Base-by-base conservation (phyloP, 2,888 invertebrate species). In the Pycnomerus fuliginosus region DNA sequence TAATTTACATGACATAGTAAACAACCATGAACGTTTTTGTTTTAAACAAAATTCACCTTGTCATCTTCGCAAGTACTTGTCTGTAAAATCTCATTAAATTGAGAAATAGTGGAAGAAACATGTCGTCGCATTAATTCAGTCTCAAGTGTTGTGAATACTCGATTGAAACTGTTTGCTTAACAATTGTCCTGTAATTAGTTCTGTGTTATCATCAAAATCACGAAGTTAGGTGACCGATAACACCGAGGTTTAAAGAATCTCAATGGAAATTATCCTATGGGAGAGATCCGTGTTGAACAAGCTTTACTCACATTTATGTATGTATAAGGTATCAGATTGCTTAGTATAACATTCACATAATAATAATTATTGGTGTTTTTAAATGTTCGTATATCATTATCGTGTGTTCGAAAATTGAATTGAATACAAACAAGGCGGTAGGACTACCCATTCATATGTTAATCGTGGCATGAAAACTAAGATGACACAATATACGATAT, bases 361-460 rank as follows among this genome's bases (percentile, higher is more conserved):
- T 20, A 7, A 8, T 5, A 48, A 12, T 11, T 28, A 28, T 12
- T 13, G 28, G 8, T 12, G 40, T 44, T 46, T 52, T 44, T 50
- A 51, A 52, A 55, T 57, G 56, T 55, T 48, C 48, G 48, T 50
- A 55, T 55, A 52, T 48, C 48, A 53, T 57, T 53, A 56, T 55
- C 50, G 51, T 46, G 38, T 48, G 55, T 55, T 46, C 55, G 50
- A 49, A 52, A 57, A 55, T 57, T 57, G 57, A 57, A 55, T 52
- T 53, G 48, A 54, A 55, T 49, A 55, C 50, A 42, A 45, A 15
- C 24, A 17, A 42, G 44, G 49, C 40, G 35, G 52, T 50, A 52
- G 53, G 52, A 49, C 50, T 48, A 44, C 41, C 52, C 50, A 57
- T 57, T 57, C 55, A 55, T 57, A 57, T 57, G 55, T 40, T 50